Base-by-base conservation (phyloP, 1,140 invertebrate genomes). In the Drosophila jambulina region DNA sequence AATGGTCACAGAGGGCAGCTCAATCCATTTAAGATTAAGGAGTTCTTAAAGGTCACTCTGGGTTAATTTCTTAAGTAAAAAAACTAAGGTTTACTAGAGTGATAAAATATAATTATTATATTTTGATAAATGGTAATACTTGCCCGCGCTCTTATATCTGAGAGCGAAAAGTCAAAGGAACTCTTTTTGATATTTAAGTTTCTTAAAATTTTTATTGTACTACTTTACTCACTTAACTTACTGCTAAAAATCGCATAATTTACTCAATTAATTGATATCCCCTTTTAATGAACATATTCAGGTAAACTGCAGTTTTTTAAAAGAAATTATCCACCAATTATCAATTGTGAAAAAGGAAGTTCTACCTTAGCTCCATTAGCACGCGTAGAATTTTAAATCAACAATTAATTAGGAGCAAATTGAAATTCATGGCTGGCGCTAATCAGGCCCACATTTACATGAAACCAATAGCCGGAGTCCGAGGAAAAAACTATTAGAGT, bases 391-490 rank as follows among this genome's bases (percentile, higher is more conserved):
- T 49, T 80, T 80, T 80, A 58, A 83, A 90, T 78, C 62, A 90
- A 84, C 84, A 88, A 90, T 90, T 88, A 84, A 88, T 88, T 88
- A 90, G 71, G 48, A 62, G 23, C 65, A 90, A 88, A 90, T 88
- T 88, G 80, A 88, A 88, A 88, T 90, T 90, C 84, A 88, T 78
- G 85, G 72, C 72, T 78, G 46, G 38, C 63, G 80, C 84, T 88
- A 88, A 88, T 90, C 84, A 88, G 81, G 54, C 75, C 59, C 65
- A 64, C 84, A 88, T 88, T 90, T 84, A 84, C 84, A 90, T 65
- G 84, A 67, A 88, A 71, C 78, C 85, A 84, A 88, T 90, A 75
- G 54, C 63, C 45, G 13, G 38, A n/a, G 32, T 38, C 62, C 25
- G 48, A 23, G 25, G 21, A 15, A 42, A 82, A 85, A 90, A 90